Evolutionary conservation across 2,888 invertebrate species (phyloP).

Genomic region (Sphinx pinastri): DNA sequence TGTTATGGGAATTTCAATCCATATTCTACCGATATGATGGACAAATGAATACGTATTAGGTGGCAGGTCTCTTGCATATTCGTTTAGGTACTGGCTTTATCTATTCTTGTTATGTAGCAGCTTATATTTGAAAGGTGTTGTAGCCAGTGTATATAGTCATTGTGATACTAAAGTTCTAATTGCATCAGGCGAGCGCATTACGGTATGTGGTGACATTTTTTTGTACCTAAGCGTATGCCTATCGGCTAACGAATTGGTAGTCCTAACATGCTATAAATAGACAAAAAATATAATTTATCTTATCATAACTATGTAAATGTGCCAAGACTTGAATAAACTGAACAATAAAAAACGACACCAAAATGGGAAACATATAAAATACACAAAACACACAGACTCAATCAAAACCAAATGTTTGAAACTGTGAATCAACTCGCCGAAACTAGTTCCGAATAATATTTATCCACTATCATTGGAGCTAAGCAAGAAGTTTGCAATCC

Average conservation of each 20-base stretch:
- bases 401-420: conserved; percentile 61
- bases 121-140: neutral
- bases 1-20: conserved; percentile 17
- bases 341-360: conserved; percentile 17
- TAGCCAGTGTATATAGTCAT: no score
- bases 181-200: no score
- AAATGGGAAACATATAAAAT: conserved; percentile 29
- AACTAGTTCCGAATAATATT: conserved; percentile 70
- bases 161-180: no score
- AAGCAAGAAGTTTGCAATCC: conserved; percentile 63
- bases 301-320: neutral
- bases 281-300: no score
- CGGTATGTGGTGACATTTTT: no score
- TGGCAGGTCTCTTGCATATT: no score
- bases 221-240: no score
- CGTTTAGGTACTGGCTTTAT: no score
- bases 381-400: conserved; percentile 45
- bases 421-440: conserved; percentile 59
- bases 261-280: no score
- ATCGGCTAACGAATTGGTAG: no score
- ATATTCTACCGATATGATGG: conserved; percentile 9
- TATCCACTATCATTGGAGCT: conserved; percentile 58
- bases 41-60: conserved; percentile 10
- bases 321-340: neutral
- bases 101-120: neutral